These are phyloP conservation scores for Hydropsyche tenuis DNA, from an alignment of 1,140 invertebrate genomes.

Conservation along the genomic window DNA sequence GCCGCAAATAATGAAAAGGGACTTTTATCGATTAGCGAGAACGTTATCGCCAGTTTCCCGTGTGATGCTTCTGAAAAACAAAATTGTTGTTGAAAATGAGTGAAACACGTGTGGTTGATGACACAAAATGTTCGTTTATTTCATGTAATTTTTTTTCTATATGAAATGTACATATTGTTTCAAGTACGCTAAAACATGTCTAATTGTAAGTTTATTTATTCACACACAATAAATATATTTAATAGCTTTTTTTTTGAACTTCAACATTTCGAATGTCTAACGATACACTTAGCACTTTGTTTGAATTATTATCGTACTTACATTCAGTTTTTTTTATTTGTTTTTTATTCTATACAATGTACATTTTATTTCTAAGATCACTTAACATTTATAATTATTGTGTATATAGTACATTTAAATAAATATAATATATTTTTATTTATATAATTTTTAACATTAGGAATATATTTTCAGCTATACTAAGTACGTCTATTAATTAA, in stretches of 20 bases:
- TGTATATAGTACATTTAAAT: slow-evolving; percentile 18
- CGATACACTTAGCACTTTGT: slow-evolving; percentile 15
- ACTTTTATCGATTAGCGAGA: not conserved
- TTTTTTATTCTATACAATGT: slow-evolving; percentile 15
- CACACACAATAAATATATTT: slow-evolving; percentile 48
- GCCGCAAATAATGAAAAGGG: not conserved
- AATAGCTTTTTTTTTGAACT: slow-evolving; percentile 27
- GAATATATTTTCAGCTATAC: slow-evolving; percentile 21
- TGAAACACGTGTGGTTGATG: slow-evolving; percentile 21
- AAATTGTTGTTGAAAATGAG: slow-evolving; percentile 9
- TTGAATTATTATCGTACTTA: slow-evolving; percentile 3
- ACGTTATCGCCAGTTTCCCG: not conserved
- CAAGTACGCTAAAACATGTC: slow-evolving; percentile 11
- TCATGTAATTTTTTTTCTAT: slow-evolving; percentile 13
- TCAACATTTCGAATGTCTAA: slow-evolving; percentile 36
- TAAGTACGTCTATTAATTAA: slow-evolving; percentile 32
- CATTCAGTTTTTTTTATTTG: not conserved
- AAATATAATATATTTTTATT: slow-evolving; percentile 29
- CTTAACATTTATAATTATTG: not conserved
- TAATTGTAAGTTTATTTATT: slow-evolving; percentile 33
- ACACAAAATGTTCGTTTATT: slow-evolving; percentile 41
- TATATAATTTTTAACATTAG: slow-evolving; percentile 37
- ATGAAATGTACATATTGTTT: slow-evolving; percentile 44
- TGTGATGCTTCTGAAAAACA: not conserved
- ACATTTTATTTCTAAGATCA: slow-evolving; percentile 17